phyloP scores from a whole-genome alignment of 2,113 vertebrate species.

The Glaucomys volans region DNA sequence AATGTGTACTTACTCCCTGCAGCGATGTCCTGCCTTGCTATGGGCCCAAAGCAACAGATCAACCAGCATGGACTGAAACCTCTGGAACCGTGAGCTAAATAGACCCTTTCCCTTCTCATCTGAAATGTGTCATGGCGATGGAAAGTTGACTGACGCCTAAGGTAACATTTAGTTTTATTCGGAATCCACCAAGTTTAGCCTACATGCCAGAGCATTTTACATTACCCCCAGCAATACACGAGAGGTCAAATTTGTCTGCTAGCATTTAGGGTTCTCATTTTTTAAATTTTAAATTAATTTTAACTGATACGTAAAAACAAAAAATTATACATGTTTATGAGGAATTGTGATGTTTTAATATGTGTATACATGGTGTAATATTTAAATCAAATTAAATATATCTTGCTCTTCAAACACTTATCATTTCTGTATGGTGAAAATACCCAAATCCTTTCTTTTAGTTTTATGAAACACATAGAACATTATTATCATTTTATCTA shows the following conservation, averaged over 20 bases:
- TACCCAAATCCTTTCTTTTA: too few species aligned
- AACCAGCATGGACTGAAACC: not conserved
- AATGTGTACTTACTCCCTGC: not conserved
- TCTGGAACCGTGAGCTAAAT: not conserved
- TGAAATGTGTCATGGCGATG: not conserved
- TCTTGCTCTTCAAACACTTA: too few species aligned
- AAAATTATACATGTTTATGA: not conserved
- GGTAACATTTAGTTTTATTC: not conserved
- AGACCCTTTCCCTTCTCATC: not conserved
- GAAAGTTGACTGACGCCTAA: not conserved
- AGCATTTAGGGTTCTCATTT: not conserved
- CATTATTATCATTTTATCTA: too few species aligned
- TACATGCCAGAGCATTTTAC: not conserved
- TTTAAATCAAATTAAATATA: too few species aligned
- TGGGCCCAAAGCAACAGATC: not conserved
- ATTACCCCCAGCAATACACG: not conserved
- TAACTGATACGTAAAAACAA: not conserved
- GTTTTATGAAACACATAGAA: too few species aligned
- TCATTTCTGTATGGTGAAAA: too few species aligned
- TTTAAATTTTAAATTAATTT: not conserved
- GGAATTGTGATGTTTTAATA: too few species aligned
- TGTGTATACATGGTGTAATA: too few species aligned
- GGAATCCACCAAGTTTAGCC: not conserved
- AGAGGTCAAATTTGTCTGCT: not conserved
- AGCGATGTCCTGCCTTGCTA: not conserved